phyloP scores from a whole-genome alignment of 2,797 vertebrate species.

The Melanotaenia trifasciata region DNA sequence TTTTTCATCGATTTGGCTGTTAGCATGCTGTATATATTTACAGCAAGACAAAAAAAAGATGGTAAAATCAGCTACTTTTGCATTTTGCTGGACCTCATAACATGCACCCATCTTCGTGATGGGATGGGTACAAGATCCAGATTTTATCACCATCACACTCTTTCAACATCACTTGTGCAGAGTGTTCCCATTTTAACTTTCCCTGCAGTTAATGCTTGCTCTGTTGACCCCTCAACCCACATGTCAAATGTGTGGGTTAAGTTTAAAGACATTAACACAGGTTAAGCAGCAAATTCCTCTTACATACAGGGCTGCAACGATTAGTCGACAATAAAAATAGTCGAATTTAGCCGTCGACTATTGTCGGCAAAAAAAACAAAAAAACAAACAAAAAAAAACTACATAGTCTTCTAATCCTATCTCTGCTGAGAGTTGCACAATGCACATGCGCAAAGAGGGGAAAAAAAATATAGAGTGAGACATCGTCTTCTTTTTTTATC shows the following conservation, averaged over 20 bases:
- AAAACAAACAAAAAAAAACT: too few relatives aligned
- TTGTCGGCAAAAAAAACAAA: too few relatives aligned
- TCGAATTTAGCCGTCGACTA: too few relatives aligned
- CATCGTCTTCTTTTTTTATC: too few relatives aligned
- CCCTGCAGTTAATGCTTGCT: not conserved
- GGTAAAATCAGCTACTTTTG: not conserved
- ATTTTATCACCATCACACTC: not conserved
- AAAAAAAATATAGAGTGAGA: too few relatives aligned
- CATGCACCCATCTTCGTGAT: not conserved
- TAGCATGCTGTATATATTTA: not conserved
- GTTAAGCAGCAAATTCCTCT: not conserved
- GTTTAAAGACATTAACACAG: slow-evolving; percentile 17
- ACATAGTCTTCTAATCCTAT: too few relatives aligned
- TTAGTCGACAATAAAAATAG: too few relatives aligned
- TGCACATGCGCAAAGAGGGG: too few relatives aligned
- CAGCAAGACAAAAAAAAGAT: not conserved
- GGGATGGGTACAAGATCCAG: not conserved
- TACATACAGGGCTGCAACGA: too few relatives aligned
- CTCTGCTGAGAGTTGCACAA: too few relatives aligned
- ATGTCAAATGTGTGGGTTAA: not conserved
- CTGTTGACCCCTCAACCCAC: not conserved
- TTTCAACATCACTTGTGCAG: not conserved
- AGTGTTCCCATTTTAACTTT: not conserved
- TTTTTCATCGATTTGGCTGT: too few relatives aligned
- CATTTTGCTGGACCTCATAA: not conserved